Base-by-base conservation (phyloP, 2,888 invertebrate species). In the Cerastis rubricosa region DNA sequence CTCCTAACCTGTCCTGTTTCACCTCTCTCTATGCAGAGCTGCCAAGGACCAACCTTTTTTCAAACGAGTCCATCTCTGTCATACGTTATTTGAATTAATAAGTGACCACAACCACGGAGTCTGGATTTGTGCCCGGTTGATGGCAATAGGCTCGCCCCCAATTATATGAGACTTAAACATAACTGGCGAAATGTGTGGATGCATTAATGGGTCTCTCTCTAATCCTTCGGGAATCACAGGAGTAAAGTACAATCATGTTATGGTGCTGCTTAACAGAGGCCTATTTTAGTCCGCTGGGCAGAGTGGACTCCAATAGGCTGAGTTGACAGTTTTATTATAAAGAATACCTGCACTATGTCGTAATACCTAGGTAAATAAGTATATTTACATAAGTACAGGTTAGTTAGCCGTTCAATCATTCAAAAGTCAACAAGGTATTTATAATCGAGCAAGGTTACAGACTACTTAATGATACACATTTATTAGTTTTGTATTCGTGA, bases 391-490 rank as follows among this genome's bases (percentile, higher is more conserved):
- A n/a, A 4, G 5, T 29, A 17, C 14, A 29, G 57, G 17, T 14
- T 67, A 49, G 40, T 14, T 63, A 12, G 19, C 49, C 9, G 19
- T n/a, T n/a, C 3, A 40, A 71, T 7, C 2, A 19, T 35, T 61
- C 35, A 40, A 25, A 14, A 40, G 40, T 43, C 22, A 45, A 22
- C 22, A 25, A 40, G 9, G 2, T 47, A 66, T 66, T 57, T 51
- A 74, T 45, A 19, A 54, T 59, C 14, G 22, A 40, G 17, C 68
- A 76, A 76, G 61, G 35, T 76, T 25, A 45, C n/a, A 43, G 22
- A 35, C 61, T 22, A 61, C 22, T 61, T 61, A 25, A 4, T 14
- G 9, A 47, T 40, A 57, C 1, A 59, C 7, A 25, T 43, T 59
- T 59, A 76, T 51, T 45, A 25, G 25, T 51, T 69, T 17, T 70